Base-by-base conservation (phyloP, 1,140 invertebrate genomes). In the Prorops nasuta region DNA sequence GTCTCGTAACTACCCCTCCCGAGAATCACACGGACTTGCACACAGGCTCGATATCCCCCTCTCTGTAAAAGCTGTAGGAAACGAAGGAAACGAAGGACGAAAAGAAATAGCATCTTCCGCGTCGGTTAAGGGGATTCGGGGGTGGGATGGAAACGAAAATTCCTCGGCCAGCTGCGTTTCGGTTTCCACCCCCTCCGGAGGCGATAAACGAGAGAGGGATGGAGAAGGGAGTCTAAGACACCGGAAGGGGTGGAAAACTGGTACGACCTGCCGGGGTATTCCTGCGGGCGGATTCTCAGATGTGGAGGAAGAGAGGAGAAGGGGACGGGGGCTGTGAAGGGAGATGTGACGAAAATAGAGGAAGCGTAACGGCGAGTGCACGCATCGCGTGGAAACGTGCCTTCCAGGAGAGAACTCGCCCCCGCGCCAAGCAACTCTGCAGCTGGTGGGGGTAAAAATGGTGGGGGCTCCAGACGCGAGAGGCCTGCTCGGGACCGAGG, bases 331-430 rank as follows among this genome's bases (percentile, higher is more conserved):
- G n/a, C n/a, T n/a, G 37, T n/a, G 32, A 31, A 31, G 7, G 28
- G 56, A 44, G 57, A 56, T 53, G 53, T 56, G 50, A 56, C 49
- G 51, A 61, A 51, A 59, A 56, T 58, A 56, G 51, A 58, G 54
- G 60, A 67, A 66, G 62, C 65, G 63, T 65, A 67, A 66, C 66
- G 62, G 56, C 64, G 60, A 60, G 35, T 67, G 61, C 62, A 68
- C 63, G 66, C 67, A 68, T 67, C 60, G 65, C 64, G 62, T 50
- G 57, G 53, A 64, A 67, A 67, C 65, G 64, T 64, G 64, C 58
- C 55, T 64, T 65, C 53, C 39, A 54, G 49, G 58, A 61, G 58
- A 50, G 52, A 52, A 54, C 56, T 60, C 56, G 45, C 56, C 58
- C 54, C 52, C 60, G 51, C 52, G 51, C 58, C 51, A 54, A 60